Evolutionary conservation across 2,888 invertebrate species (phyloP), one percentile per base, ranked within the genome.

Genomic region (Ophonus ardosiacus): DNA sequence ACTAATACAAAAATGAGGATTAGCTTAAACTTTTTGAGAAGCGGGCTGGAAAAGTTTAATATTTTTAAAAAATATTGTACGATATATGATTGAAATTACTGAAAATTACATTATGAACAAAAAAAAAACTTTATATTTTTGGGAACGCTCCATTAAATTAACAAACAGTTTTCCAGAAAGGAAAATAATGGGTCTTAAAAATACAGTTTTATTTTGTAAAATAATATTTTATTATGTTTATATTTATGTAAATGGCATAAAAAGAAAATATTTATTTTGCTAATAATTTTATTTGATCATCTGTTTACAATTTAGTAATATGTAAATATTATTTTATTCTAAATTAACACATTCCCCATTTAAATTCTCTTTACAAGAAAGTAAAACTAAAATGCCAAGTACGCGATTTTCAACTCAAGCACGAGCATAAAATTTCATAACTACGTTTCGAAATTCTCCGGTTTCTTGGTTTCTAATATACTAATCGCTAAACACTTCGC

Each of bases 381-480:
- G 81, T 63, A 81, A 81, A 65, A 43, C 31, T 63, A 81, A 81
- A 61, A 61, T 81, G 81, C 81, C 81, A 61, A 81, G 81, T 81
- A 43, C 81, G 81, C 81, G 79, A 61, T 81, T 63, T 81, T 81
- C 81, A 63, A 65, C 63, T 63, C 81, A 15, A 79, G n/a, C 65
- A 63, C 61, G 63, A 43, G n/a, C 40, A 40, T 63, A 61, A 61
- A 81, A 61, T 81, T 81, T 81, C 81, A 81, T 81, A 81, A 81
- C 63, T 10, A 21, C 13, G 43, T 81, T 59, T 81, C 81, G 81
- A 81, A 81, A 81, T 81, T 61, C 10, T 38, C 24, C 43, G 57
- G 81, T 81, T 81, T 81, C 80, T 81, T 18, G 24, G 80, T 81
- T 81, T 81, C 81, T 81, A 81, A 81, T 81, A 81, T 81, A 40